Conservation (phyloP, 2,113 vertebrate species). For the Strix uralensis region DNA sequence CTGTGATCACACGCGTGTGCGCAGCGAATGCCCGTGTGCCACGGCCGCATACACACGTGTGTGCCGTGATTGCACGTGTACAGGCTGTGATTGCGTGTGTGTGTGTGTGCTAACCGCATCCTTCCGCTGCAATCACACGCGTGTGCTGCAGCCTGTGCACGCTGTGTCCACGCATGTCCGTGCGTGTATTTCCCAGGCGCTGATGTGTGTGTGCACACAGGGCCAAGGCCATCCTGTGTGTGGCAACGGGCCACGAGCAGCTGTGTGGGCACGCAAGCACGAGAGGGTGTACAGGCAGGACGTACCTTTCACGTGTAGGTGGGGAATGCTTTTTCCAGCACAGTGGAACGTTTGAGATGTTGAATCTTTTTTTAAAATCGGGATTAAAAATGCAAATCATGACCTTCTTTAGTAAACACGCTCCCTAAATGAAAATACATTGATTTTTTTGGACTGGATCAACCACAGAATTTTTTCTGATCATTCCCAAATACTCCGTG, state of each 20-base stretch:
- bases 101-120: not conserved
- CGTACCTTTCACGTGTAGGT: not conserved
- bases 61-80: not conserved
- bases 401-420: not conserved
- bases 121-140: not conserved
- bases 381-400: not conserved
- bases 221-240: accelerated
- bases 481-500: not conserved
- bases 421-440: not conserved
- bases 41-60: too few relatives aligned
- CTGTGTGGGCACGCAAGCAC: too few relatives aligned
- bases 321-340: not conserved
- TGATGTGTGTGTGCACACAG: accelerated
- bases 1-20: too few relatives aligned
- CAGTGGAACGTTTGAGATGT: not conserved
- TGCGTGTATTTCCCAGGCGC: not conserved
- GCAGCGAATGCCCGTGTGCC: too few relatives aligned
- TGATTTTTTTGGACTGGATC: not conserved
- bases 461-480: not conserved
- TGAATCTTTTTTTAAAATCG: not conserved
- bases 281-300: accelerated
- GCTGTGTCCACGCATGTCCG: accelerated
- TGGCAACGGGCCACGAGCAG: not conserved
- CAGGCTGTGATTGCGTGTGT: accelerated
- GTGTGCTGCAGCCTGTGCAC: accelerated